Evolutionary conservation across 2,797 vertebrate genomes (phyloP), one percentile per base, ranked within the genome.

Genomic region (Knipowitschia caucasica): DNA sequence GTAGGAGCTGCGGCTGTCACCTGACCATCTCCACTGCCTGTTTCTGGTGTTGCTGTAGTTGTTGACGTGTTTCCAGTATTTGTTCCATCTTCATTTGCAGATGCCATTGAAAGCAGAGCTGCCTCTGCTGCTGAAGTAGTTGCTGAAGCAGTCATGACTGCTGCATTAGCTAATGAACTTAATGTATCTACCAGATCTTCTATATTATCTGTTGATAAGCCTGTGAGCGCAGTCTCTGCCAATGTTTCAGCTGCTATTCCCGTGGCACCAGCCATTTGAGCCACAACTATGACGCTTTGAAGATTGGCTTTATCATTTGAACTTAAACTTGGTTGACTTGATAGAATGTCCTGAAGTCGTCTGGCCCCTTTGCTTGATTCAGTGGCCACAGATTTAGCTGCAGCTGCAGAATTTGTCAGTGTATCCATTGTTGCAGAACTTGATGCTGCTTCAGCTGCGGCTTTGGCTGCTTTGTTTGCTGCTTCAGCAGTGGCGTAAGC

Each of bases 41-140:
- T 31, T 33, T 0, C 30, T 21, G 29, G 7, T 7, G 7, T 1
- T 14, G 1, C 15, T 26, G 23, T 4, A 26, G 20, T 0, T 2
- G 24, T 7, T 49, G 9, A 0, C 4, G 38, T 1, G 24, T 15
- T 1, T 35, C 29, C 8, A 27, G 15, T 1, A 10, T 21, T 2
- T 23, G 0, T 11, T 33, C 20, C 1, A 29, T 38, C 6, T 4
- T 18, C 4, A n/a, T 34, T 55, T 15, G 0, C 4, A 11, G 45
- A 7, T 0, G 17, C 0, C 0, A 10, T 0, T 5, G 11, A 31
- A 1, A 23, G 17, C 4, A 57, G 4, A 0, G 35, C 23, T 0
- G 2, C 2, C 1, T 15, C 26, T 12, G 58, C 50, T 7, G 39
- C 20, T 1, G 18, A 2, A 4, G 38, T 33, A 12, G 47, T 31